phyloP scores from a whole-genome alignment of 2,888 invertebrate genomes.

The Acanthopleura granulata region DNA sequence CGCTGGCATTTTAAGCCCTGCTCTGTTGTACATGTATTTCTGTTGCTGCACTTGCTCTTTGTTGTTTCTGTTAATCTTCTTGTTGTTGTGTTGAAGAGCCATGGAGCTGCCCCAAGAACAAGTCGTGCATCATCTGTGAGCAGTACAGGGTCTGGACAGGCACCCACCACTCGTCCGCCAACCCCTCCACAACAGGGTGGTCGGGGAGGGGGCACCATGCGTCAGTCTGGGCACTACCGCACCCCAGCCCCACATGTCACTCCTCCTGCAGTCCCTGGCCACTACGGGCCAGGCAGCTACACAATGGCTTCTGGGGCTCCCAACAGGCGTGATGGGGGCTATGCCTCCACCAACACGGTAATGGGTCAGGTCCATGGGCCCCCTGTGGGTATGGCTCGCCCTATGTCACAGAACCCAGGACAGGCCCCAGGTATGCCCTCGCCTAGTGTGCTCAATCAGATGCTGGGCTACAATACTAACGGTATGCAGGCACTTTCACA shows the following conservation, averaged over 20 bases:
- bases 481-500: constrained; percentile 1
- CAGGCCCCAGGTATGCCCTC: constrained; percentile 23
- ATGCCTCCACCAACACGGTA: constrained; percentile 27
- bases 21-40: no score
- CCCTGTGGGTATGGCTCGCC: constrained; percentile 55
- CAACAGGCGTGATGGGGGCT: constrained; percentile 22
- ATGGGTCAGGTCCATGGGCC: constrained; percentile 37
- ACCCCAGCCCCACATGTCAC: constrained; percentile 94
- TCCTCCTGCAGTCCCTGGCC: constrained; percentile 82
- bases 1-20: no score
- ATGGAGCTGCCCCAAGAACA: constrained; percentile 31
- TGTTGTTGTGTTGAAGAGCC: neutral
- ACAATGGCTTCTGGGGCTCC: constrained; percentile 14
- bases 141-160: constrained; percentile 66
- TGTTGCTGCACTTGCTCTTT: no score
- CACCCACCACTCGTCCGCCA: constrained; percentile 95
- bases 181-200: constrained; percentile 80
- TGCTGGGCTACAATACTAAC: constrained; percentile 10
- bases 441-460: constrained; percentile 7
- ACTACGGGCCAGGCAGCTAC: constrained; percentile 11
- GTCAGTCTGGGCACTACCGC: constrained; percentile 70
- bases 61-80: no score
- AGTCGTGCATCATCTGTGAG: constrained; percentile 51
- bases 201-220: constrained; percentile 44
- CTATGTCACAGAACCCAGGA: constrained; percentile 37